Evolutionary conservation across 2,797 vertebrate species (phyloP).

Genomic region (Mustela erminea): DNA sequence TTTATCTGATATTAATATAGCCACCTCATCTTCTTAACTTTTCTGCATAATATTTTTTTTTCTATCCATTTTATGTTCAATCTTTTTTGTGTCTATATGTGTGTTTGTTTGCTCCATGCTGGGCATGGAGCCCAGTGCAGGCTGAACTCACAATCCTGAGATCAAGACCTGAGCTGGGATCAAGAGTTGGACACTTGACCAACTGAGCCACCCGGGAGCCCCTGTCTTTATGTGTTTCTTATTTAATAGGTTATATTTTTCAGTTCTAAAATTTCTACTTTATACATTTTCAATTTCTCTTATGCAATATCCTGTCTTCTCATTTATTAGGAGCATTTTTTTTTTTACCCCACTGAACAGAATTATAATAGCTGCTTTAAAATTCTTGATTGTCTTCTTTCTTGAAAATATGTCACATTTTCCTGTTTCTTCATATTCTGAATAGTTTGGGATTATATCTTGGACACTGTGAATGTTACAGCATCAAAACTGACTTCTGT

Average conservation of each 20-base stretch:
- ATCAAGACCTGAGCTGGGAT: neutral
- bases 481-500: neutral
- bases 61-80: neutral
- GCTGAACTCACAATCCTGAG: neutral
- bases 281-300: neutral
- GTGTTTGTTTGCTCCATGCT: neutral
- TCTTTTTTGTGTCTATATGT: neutral
- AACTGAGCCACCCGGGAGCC: neutral
- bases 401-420: neutral
- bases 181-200: neutral
- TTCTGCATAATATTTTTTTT: neutral
- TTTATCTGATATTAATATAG: neutral
- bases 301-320: neutral
- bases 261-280: neutral
- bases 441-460: neutral
- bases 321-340: neutral
- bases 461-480: neutral
- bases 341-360: neutral
- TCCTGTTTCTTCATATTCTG: neutral
- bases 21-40: neutral
- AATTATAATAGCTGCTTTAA: neutral
- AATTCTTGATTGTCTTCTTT: neutral
- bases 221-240: neutral
- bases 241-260: neutral
- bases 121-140: no score